These are phyloP conservation scores for Globicephala melas DNA, from an alignment of 2,113 vertebrate genomes.

Conservation along the genomic window DNA sequence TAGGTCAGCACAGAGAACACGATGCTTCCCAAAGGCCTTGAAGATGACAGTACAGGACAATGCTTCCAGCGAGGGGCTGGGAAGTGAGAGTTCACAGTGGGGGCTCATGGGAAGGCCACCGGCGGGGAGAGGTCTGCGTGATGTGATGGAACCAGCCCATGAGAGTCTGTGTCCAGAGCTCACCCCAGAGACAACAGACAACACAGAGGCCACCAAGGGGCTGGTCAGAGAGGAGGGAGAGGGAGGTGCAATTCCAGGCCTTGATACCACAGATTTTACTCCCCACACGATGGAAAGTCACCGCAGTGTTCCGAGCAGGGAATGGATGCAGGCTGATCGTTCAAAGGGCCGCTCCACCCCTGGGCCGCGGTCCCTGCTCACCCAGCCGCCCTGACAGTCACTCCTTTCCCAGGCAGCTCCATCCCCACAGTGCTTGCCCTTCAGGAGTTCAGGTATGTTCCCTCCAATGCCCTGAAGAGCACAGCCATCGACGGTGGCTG, in stretches of 20 bases:
- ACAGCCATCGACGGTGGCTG: fast-evolving
- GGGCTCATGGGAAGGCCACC: background rate
- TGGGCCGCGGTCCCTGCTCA: fast-evolving
- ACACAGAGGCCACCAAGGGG: background rate
- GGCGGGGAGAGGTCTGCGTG: background rate
- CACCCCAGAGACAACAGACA: background rate
- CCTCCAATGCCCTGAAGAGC: background rate
- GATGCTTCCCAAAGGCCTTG: background rate
- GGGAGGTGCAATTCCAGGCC: fast-evolving
- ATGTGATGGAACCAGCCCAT: background rate
- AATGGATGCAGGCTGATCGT: background rate
- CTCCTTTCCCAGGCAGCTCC: background rate
- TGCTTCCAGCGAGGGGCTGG: background rate
- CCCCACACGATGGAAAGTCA: fast-evolving
- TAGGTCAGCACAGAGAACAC: fast-evolving
- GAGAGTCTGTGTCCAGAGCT: background rate
- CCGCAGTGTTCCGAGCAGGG: too few relatives aligned
- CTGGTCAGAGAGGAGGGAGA: background rate
- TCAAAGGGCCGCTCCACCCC: background rate
- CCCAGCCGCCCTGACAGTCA: background rate
- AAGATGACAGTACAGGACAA: fast-evolving
- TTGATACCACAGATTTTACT: fast-evolving
- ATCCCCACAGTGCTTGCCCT: background rate
- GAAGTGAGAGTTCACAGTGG: fast-evolving
- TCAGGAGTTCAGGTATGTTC: fast-evolving